Evolutionary conservation across 2,888 invertebrate genomes (phyloP).

Genomic region (Silvanus unidentatus): DNA sequence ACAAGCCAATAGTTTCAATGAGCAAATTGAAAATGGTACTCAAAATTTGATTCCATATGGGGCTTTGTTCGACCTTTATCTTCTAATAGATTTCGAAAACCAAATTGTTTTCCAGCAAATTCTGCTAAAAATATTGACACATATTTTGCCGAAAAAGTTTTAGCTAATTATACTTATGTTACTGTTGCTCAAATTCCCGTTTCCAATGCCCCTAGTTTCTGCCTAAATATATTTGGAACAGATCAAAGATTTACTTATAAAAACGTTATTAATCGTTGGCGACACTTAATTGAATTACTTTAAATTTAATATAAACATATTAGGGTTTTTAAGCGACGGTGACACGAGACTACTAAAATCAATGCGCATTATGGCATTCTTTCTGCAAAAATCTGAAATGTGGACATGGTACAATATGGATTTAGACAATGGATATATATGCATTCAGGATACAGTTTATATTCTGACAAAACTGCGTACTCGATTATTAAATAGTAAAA

Average conservation of each 20-base stretch:
- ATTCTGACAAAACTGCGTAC: constrained; percentile 10
- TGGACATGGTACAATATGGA: background rate
- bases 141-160: background rate
- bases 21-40: background rate
- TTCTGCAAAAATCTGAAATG: background rate
- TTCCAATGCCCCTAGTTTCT: background rate
- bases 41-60: background rate
- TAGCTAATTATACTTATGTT: background rate
- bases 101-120: background rate
- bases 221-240: background rate
- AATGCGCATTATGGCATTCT: background rate
- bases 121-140: background rate
- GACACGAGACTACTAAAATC: constrained; percentile 5
- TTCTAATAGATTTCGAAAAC: background rate
- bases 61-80: background rate
- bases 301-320: background rate
- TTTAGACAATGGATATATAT: background rate
- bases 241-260: constrained; percentile 9
- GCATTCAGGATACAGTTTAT: constrained; percentile 8
- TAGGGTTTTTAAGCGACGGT: background rate
- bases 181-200: background rate
- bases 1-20: background rate
- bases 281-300: background rate
- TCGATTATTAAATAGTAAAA: constrained; percentile 4
- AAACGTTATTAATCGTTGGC: background rate